These are phyloP conservation scores for Panopea generosa DNA, from an alignment of 2,888 invertebrate species.

Conservation along the genomic window DNA sequence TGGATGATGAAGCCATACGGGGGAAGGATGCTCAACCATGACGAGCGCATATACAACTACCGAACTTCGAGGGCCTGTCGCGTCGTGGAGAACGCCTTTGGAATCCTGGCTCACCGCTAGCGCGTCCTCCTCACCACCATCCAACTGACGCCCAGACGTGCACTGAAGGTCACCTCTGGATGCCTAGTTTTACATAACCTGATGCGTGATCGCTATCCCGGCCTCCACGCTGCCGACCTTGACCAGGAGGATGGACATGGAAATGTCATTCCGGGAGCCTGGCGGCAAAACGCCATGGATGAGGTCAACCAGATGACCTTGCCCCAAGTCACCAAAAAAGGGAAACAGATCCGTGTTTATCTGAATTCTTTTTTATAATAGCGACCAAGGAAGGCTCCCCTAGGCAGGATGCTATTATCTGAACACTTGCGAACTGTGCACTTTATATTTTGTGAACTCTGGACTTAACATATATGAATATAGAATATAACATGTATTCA, in stretches of 20 bases:
- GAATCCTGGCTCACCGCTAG: conserved; percentile 15
- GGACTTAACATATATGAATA: too few species aligned
- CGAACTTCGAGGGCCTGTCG: conserved; percentile 7
- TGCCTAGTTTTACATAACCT: conserved; percentile 13
- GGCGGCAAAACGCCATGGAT: conserved; percentile 10
- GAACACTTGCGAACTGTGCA: too few species aligned
- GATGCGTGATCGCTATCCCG: conserved; percentile 1
- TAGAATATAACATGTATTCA: too few species aligned
- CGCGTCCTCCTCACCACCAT: conserved; percentile 13
- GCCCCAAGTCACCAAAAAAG: too few species aligned
- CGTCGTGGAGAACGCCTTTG: conserved; percentile 21
- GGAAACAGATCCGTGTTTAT: neutral
- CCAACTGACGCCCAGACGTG: conserved; percentile 3
- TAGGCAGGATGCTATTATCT: too few species aligned
- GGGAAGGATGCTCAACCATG: neutral
- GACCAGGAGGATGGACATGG: conserved; percentile 20
- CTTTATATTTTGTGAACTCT: too few species aligned
- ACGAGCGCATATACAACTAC: conserved; percentile 4
- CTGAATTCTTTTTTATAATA: neutral
- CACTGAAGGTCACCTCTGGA: neutral
- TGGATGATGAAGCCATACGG: conserved; percentile 17
- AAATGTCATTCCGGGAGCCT: conserved; percentile 8
- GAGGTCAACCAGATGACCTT: too few species aligned
- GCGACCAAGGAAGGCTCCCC: too few species aligned
- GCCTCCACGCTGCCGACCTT: conserved; percentile 13